A percentile compares a stretch with the other conserved stretches of the same genome.
Conservation (phyloP, 2,113 vertebrate genomes). For the Charina bottae region DNA sequence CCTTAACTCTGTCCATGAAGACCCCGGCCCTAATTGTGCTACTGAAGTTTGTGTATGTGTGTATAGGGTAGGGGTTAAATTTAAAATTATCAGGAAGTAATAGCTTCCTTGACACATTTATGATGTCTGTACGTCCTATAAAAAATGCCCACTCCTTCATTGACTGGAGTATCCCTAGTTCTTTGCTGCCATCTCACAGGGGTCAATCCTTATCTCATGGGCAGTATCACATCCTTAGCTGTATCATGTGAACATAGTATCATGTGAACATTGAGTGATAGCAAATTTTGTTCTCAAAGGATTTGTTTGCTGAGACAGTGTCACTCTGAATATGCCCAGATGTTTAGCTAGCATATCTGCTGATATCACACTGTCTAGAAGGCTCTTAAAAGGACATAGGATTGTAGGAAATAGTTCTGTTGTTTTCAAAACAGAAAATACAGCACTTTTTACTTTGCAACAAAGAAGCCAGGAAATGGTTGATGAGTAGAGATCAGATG, state of each 20-base stretch:
- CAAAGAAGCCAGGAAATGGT: background rate
- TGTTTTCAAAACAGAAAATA: background rate
- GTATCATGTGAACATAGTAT: background rate
- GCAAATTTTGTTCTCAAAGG: background rate
- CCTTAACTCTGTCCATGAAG: background rate
- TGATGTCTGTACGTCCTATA: background rate
- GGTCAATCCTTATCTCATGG: background rate
- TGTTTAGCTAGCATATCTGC: background rate
- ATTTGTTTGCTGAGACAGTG: background rate
- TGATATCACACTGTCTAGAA: background rate
- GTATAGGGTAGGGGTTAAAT: background rate
- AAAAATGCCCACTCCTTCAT: too few relatives aligned
- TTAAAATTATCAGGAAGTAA: background rate
- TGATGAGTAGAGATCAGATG: constrained; percentile 6
- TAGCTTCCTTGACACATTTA: background rate
- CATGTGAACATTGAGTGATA: background rate
- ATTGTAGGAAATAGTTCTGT: background rate
- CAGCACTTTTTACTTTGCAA: background rate
- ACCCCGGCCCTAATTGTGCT: background rate
- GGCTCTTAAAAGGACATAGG: background rate
- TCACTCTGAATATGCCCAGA: background rate
- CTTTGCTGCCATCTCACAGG: background rate
- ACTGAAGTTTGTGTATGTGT: background rate
- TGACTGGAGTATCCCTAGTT: background rate
- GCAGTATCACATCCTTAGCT: background rate